Percentiles rank a stretch among this genome's conserved stretches.
phyloP scores from a whole-genome alignment of 2,797 vertebrate species.

The Neopelma chrysocephalum region DNA sequence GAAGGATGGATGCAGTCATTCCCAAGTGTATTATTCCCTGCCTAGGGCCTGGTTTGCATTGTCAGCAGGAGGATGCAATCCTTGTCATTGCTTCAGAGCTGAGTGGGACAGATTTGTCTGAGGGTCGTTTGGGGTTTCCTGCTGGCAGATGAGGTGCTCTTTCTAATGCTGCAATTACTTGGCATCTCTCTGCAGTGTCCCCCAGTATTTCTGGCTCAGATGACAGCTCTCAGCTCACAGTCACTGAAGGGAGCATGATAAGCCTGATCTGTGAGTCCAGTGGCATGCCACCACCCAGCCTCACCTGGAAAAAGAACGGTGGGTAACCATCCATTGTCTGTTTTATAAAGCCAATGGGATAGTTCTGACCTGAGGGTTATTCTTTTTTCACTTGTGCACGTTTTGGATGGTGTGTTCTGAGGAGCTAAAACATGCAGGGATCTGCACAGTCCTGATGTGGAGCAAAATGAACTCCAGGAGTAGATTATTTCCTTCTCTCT shows the following conservation, averaged over 20 bases:
- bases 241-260: slow-evolving; percentile 87
- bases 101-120: not conserved
- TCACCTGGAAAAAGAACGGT: slow-evolving; percentile 92
- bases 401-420: not conserved
- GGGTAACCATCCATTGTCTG: not conserved
- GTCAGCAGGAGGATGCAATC: not conserved
- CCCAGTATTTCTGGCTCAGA: slow-evolving; percentile 87
- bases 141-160: not conserved
- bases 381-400: not conserved
- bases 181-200: slow-evolving; percentile 79
- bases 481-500: not conserved
- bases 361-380: not conserved
- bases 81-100: not conserved
- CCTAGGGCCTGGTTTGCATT: not conserved
- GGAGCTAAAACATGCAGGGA: not conserved
- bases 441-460: not conserved
- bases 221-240: slow-evolving; percentile 81
- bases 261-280: slow-evolving; percentile 92
- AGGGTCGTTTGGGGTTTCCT: not conserved
- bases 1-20: not conserved
- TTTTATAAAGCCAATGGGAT: not conserved
- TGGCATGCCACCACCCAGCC: slow-evolving; percentile 90
- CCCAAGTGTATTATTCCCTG: not conserved
- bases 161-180: not conserved
- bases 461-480: not conserved